A percentile compares a stretch with the other conserved stretches of the same genome.
These are phyloP conservation scores for Steinernema feltiae DNA, from an alignment of 1,140 invertebrate genomes.

Conservation along the genomic window DNA sequence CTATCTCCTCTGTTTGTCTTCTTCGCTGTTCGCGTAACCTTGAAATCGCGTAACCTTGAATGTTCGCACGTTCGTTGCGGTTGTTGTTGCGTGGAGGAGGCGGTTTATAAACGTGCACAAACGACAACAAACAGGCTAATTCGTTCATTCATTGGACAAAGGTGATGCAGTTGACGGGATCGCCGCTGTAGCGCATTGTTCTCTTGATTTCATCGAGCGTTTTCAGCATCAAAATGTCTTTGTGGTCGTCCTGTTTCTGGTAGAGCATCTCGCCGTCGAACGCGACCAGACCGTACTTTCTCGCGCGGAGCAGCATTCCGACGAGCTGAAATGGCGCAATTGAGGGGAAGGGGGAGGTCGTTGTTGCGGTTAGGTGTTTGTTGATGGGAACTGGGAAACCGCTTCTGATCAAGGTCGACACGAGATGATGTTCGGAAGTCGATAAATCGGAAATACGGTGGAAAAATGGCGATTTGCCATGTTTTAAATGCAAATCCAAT, in stretches of 20 bases:
- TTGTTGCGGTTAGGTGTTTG: not conserved
- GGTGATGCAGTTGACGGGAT: slow-evolving; percentile 33
- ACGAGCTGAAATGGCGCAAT: slow-evolving; percentile 64
- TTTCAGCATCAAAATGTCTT: slow-evolving; percentile 29
- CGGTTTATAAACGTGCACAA: not conserved
- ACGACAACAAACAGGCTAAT: not conserved
- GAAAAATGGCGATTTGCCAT: too few species aligned
- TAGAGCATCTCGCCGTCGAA: slow-evolving; percentile 92
- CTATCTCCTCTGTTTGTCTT: not conserved
- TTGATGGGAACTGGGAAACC: too few species aligned
- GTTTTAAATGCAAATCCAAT: too few species aligned
- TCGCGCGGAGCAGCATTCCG: slow-evolving; percentile 78
- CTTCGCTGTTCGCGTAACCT: not conserved
- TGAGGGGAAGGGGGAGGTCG: not conserved
- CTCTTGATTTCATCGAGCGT: slow-evolving; percentile 27
- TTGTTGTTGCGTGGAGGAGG: not conserved
- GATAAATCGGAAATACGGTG: too few species aligned
- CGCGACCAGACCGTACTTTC: slow-evolving; percentile 79
- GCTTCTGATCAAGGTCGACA: too few species aligned
- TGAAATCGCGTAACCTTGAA: not conserved
- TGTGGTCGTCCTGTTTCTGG: slow-evolving; percentile 62
- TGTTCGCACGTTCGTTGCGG: not conserved
- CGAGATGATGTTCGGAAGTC: too few species aligned
- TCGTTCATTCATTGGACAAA: not conserved
- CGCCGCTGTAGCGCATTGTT: slow-evolving; percentile 23